phyloP scores from a whole-genome alignment of 2,797 vertebrate genomes.

The Eurystomus glaucurus region DNA sequence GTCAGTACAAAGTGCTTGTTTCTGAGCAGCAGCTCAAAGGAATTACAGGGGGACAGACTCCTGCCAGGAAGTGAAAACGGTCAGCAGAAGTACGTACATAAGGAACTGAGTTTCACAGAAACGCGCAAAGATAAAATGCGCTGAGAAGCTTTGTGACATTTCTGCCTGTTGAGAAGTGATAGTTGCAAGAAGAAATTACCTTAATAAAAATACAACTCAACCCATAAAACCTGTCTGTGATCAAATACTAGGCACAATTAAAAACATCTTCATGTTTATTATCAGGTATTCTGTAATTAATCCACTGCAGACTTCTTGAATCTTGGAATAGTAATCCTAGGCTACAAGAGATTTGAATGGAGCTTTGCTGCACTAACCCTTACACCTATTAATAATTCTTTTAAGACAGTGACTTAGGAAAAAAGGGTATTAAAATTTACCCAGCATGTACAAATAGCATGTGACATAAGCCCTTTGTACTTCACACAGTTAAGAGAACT shows the following conservation, averaged over 20 bases:
- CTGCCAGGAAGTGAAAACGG: not conserved
- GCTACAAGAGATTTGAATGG: not conserved
- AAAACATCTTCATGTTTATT: not conserved
- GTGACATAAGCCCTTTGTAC: not conserved
- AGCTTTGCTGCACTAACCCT: not conserved
- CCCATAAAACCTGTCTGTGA: not conserved
- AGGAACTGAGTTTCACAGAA: not conserved
- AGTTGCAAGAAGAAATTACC: not conserved
- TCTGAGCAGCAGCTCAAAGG: not conserved
- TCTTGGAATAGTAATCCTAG: not conserved
- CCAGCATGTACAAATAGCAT: fast-evolving
- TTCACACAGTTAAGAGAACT: not conserved
- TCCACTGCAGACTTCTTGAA: not conserved
- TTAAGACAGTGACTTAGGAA: not conserved
- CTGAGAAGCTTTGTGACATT: not conserved
- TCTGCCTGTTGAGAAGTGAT: not conserved
- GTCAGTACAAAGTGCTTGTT: not conserved
- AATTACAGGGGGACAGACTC: not conserved
- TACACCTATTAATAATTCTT: not conserved
- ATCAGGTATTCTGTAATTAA: not conserved
- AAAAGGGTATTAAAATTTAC: not conserved
- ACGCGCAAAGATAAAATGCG: fast-evolving
- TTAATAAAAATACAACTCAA: not conserved
- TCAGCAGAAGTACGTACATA: fast-evolving
- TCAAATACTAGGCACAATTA: not conserved